phyloP scores from a whole-genome alignment of 2,113 vertebrate species.

The Paralichthys olivaceus region DNA sequence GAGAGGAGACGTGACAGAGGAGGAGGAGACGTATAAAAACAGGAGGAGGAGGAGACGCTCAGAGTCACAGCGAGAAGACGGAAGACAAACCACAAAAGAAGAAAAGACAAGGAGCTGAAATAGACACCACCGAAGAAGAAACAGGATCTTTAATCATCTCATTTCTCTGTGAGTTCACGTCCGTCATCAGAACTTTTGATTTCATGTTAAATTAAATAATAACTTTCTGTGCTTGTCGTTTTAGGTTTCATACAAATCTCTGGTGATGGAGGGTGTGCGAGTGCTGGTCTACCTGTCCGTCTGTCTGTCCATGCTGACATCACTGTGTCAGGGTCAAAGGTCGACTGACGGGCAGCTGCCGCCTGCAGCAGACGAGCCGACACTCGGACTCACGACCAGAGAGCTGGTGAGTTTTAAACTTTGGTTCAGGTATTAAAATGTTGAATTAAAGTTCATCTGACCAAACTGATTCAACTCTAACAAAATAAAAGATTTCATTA shows the following conservation, averaged over 20 bases:
- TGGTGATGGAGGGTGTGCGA: constrained; percentile 58
- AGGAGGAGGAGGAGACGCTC: constrained; percentile 20
- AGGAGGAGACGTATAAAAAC: constrained; percentile 40
- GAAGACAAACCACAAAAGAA: not conserved
- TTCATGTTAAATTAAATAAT: too few relatives aligned
- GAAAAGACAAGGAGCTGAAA: not conserved
- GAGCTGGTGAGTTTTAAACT: constrained; percentile 60
- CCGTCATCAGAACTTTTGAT: too few relatives aligned
- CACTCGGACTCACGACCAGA: constrained; percentile 27
- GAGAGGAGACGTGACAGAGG: not conserved
- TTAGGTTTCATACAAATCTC: not conserved
- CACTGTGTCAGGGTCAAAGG: constrained; percentile 65
- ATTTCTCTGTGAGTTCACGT: too few relatives aligned
- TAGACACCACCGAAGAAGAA: not conserved
- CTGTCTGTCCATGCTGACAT: constrained; percentile 64
- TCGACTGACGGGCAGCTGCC: constrained; percentile 43
- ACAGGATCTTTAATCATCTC: not conserved
- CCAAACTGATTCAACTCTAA: too few relatives aligned
- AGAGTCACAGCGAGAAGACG: not conserved
- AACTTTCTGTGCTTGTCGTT: not conserved
- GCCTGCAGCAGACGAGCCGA: not conserved
- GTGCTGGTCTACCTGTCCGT: constrained; percentile 59
- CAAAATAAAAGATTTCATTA: too few relatives aligned
- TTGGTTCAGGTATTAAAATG: not conserved
- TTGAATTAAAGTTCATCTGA: too few relatives aligned